These are phyloP conservation scores for Clitarchus hookeri DNA, from an alignment of 2,888 invertebrate species.

Conservation along the genomic window DNA sequence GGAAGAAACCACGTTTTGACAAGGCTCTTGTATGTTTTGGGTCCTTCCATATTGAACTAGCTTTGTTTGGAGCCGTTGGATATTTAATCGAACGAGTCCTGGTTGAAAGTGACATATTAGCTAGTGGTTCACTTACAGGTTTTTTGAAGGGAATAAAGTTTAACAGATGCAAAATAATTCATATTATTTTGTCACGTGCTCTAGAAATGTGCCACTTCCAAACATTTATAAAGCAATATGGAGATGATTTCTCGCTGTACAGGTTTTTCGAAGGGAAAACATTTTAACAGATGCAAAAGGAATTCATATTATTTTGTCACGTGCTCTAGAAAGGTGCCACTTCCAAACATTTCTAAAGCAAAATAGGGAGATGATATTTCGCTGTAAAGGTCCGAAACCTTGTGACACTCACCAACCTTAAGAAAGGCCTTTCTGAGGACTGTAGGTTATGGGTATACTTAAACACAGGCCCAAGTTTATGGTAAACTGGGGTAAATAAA, in stretches of 20 bases:
- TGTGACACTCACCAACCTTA: no score
- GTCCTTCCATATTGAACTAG: no score
- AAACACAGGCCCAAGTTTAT: no score
- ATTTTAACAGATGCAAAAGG: slow-evolving; percentile 20
- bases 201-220: slow-evolving; percentile 19
- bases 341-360: slow-evolving; percentile 20
- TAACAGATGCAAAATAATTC: slow-evolving; percentile 21
- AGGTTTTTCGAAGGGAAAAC: background rate
- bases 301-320: slow-evolving; percentile 21
- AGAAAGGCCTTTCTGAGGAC: no score
- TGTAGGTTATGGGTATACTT: no score
- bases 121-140: slow-evolving; percentile 22
- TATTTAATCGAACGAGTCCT: slow-evolving; percentile 19
- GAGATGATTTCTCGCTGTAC: slow-evolving; percentile 1
- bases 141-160: slow-evolving; percentile 11
- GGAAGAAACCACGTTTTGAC: no score
- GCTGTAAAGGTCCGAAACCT: slow-evolving; percentile 16
- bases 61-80: slow-evolving; percentile 23
- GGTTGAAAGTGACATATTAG: slow-evolving; percentile 24
- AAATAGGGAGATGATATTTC: background rate
- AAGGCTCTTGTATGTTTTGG: no score
- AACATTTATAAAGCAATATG: slow-evolving; percentile 15
- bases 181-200: slow-evolving; percentile 16
- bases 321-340: slow-evolving; percentile 16
- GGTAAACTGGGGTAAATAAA: no score